Evolutionary conservation across 2,888 invertebrate genomes (phyloP).

Genomic region (Tetragonula carbonaria): DNA sequence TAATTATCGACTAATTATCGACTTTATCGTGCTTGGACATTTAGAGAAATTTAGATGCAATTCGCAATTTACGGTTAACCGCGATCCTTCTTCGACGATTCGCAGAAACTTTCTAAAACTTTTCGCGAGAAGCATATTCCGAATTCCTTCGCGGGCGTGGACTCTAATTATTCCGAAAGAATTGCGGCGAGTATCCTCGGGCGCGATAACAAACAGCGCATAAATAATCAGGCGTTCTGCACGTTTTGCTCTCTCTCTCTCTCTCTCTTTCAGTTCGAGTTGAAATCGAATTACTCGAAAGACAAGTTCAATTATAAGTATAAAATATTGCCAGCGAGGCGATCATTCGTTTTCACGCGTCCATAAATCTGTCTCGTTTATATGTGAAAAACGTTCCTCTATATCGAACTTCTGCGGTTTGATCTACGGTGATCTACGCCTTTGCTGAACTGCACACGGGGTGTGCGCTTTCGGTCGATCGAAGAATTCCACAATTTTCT

Average conservation of each 20-base stretch:
- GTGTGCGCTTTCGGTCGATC: neutral
- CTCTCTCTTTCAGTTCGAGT: constrained; percentile 2
- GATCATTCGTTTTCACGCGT: constrained; percentile 25
- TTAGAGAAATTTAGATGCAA: neutral
- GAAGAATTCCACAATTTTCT: neutral
- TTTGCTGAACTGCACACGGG: neutral
- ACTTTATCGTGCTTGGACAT: too few species aligned
- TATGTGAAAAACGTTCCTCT: constrained; percentile 22
- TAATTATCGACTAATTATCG: too few species aligned
- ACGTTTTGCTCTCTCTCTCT: constrained; percentile 8
- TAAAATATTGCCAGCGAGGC: constrained; percentile 25
- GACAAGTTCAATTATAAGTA: constrained; percentile 39
- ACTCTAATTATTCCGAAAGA: neutral
- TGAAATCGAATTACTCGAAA: constrained; percentile 36
- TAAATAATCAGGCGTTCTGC: neutral
- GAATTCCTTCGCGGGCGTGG: constrained; percentile 5
- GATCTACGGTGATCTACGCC: constrained; percentile 10
- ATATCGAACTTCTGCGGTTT: constrained; percentile 33
- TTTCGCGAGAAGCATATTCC: neutral
- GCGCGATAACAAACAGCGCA: constrained; percentile 22
- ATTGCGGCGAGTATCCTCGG: neutral
- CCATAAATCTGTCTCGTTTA: constrained; percentile 37
- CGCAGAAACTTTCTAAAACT: constrained; percentile 17
- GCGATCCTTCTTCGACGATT: neutral
- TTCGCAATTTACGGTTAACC: neutral